These are phyloP conservation scores for Molossus alvarezi DNA, from an alignment of 2,797 vertebrate species.

Conservation along the genomic window DNA sequence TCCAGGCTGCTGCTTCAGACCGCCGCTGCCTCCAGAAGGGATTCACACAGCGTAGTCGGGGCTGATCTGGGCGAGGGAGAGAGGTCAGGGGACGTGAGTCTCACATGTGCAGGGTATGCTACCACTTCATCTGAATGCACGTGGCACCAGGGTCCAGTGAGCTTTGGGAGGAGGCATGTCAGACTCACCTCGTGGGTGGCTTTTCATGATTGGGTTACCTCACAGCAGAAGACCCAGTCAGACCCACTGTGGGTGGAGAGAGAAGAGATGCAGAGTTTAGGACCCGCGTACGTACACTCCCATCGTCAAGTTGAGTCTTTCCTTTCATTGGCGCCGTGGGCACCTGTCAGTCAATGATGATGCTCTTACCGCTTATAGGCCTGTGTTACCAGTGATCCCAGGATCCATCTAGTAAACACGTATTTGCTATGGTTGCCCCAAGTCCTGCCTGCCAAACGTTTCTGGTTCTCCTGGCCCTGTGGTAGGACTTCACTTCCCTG, in stretches of 20 bases:
- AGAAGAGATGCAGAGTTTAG: background rate
- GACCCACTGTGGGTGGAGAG: background rate
- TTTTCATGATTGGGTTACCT: background rate
- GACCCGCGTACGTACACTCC: background rate
- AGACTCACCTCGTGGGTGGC: background rate
- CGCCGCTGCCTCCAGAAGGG: background rate
- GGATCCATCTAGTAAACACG: background rate
- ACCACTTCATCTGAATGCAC: background rate
- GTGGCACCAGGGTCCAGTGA: background rate
- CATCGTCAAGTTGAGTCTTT: accelerated
- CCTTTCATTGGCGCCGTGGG: background rate
- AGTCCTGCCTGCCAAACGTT: background rate
- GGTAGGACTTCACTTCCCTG: background rate
- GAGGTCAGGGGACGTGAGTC: background rate
- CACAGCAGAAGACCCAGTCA: background rate
- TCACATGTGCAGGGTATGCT: background rate
- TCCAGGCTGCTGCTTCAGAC: background rate
- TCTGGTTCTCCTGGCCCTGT: background rate
- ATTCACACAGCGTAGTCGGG: background rate
- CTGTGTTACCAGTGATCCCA: background rate
- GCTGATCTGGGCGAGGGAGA: background rate
- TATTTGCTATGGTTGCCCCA: background rate
- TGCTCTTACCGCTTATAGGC: background rate
- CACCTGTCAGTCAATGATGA: accelerated
- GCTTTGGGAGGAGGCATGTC: background rate